Evolutionary conservation across 1,140 invertebrate species (phyloP).

Genomic region (Caenorhabditis remanei): DNA sequence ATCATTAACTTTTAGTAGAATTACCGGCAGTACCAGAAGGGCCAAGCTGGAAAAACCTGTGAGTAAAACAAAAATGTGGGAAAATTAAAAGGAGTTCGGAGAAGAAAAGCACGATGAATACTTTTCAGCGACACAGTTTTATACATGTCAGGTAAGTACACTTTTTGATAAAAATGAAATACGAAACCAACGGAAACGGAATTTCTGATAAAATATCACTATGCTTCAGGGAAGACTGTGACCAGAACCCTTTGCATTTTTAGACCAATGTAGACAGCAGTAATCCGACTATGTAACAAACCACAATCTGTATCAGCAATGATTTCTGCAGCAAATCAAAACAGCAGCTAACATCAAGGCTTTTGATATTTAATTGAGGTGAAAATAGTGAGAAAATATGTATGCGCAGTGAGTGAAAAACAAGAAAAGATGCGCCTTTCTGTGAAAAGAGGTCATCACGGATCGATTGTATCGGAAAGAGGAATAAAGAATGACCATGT

Average conservation of each 20-base stretch:
- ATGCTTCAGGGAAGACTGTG: neutral
- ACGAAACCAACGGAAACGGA: neutral
- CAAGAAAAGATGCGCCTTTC: constrained; percentile 51
- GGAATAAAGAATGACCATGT: constrained; percentile 23
- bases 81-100: neutral
- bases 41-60: neutral
- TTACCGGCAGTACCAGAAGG: neutral
- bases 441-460: constrained; percentile 54
- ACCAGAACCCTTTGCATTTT: neutral
- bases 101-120: neutral
- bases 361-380: neutral
- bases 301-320: neutral
- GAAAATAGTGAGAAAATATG: constrained; percentile 4
- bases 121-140: constrained; percentile 24
- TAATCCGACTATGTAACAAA: constrained; percentile 8
- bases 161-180: constrained; percentile 11
- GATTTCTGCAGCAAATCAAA: neutral
- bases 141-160: constrained; percentile 28
- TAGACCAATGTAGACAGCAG: neutral
- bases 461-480: constrained; percentile 41
- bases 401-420: constrained; percentile 28
- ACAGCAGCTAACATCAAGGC: constrained; percentile 1
- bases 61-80: neutral
- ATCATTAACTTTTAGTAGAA: neutral
- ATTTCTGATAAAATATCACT: constrained; percentile 35